A percentile compares a stretch with the other conserved stretches of the same genome.
Conservation (phyloP, 2,888 invertebrate genomes). For the Drosophila histrio region DNA sequence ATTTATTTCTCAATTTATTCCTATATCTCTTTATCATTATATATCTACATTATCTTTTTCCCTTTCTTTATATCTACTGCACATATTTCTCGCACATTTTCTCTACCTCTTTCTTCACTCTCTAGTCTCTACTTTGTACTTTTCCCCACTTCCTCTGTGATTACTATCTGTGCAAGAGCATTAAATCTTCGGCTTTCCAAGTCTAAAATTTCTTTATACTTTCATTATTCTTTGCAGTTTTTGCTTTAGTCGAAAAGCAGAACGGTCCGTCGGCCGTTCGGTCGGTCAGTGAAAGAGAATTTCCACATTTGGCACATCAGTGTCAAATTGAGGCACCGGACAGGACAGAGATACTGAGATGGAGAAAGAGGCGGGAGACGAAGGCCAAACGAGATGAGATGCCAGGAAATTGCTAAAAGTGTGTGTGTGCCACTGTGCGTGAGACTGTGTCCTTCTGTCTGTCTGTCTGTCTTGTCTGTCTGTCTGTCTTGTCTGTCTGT, state of each 20-base stretch:
- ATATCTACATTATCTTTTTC: too few relatives aligned
- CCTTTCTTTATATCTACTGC: not conserved
- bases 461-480: constrained; percentile 1
- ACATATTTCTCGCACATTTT: not conserved
- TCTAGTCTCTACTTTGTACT: not conserved
- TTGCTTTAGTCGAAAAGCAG: constrained; percentile 11
- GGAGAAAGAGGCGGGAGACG: not conserved
- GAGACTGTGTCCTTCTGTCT: constrained; percentile 8
- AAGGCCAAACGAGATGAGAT: constrained; percentile 29
- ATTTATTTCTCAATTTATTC: too few relatives aligned
- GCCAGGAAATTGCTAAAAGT: constrained; percentile 72
- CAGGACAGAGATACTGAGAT: constrained; percentile 15
- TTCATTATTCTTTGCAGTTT: constrained; percentile 35
- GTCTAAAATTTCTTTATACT: constrained; percentile 9
- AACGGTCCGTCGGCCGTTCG: constrained; percentile 17
- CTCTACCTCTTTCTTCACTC: not conserved
- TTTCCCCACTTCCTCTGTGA: not conserved
- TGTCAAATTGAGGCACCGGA: constrained; percentile 78
- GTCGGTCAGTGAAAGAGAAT: constrained; percentile 62
- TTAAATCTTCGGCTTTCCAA: not conserved
- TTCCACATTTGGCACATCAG: constrained; percentile 79
- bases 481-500: constrained; percentile 16
- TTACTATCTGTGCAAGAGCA: constrained; percentile 3
- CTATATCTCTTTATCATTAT: too few relatives aligned
- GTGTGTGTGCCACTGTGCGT: constrained; percentile 23